These are phyloP conservation scores for Remorina albescens DNA, from an alignment of 2,797 vertebrate species.

Conservation along the genomic window DNA sequence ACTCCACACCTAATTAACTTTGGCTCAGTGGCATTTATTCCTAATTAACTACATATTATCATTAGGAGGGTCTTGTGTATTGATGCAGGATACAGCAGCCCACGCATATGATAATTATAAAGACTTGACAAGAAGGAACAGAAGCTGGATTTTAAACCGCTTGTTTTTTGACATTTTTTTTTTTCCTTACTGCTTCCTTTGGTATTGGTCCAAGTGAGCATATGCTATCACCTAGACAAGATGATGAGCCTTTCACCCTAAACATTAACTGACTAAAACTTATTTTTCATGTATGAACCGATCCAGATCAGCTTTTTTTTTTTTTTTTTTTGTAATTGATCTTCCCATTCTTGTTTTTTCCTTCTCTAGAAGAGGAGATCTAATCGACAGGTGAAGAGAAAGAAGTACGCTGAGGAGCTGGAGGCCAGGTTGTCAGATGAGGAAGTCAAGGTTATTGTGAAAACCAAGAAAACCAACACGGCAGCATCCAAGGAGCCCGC, in stretches of 20 bases:
- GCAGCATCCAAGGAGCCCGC: constrained; percentile 87
- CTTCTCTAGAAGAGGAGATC: constrained; percentile 94
- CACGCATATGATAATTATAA: constrained; percentile 69
- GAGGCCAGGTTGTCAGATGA: constrained; percentile 95
- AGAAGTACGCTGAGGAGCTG: constrained; percentile 95
- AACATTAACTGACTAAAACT: too few species aligned
- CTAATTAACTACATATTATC: constrained; percentile 81
- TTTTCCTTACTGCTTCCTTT: too few species aligned
- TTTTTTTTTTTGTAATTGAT: constrained; percentile 23
- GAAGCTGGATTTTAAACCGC: constrained; percentile 31
- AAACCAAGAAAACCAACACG: constrained; percentile 90
- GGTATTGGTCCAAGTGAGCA: too few species aligned
- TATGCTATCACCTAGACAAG: not conserved
- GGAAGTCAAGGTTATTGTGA: constrained; percentile 91
- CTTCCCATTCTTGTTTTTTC: not conserved
- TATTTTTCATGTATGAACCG: not conserved
- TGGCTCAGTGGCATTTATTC: constrained; percentile 77
- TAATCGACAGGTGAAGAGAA: constrained; percentile 97
- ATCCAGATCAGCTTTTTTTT: not conserved
- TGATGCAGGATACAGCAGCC: constrained; percentile 70
- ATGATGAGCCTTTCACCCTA: not conserved
- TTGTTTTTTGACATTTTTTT: not conserved
- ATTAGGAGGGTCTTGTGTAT: constrained; percentile 73
- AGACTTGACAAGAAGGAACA: constrained; percentile 59
- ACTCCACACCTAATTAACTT: constrained; percentile 77